Base-by-base conservation (phyloP, 2,113 vertebrate species). In the Propithecus coquereli region DNA sequence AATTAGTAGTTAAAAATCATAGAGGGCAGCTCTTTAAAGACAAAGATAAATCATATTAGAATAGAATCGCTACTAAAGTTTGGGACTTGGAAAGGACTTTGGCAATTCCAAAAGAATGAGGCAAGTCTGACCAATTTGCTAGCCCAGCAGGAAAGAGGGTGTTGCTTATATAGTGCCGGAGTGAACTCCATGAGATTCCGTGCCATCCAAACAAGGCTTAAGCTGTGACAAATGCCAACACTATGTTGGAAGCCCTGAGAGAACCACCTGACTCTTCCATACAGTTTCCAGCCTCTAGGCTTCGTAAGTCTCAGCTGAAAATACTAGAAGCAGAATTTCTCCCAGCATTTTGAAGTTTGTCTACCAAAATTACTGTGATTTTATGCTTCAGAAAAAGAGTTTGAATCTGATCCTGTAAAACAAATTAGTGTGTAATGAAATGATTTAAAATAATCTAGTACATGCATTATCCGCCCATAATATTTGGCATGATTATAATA, bases 271-370 rank as follows among this genome's bases (percentile, higher is more conserved):
- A 76, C 77, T 71, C 80, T 87, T 90, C 83, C 65, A 40, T 70
- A 74, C 27, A 81, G 61, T 82, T 94, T 88, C 65, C 57, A 95
- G 54, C 43, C 40, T 25, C 68, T 79, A 27, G 34, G 57, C 37
- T 91, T 95, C 79, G 76, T 25, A 86, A 90, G 70, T 88, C 93
- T 88, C 94, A 71, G 90, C 47, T 73, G 65, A 47, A 94, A 93
- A 91, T 89, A 68, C 13, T 70, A 91, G 85, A 89, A 95, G 89
- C 43, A 91, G 73, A 87, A 81, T 95, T 85, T 80, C 32, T 79
- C 82, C 85, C n/a, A 73, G 17, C 70, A 23, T 87, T 87, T 90
- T 88, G 30, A 92, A 84, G 47, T 96, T 95, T 88, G 54, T 47
- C 81, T 90, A 71, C 32, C 81, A 93, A 95, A 96, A 90, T 76